Evolutionary conservation across 2,113 vertebrate species (phyloP).

Genomic region (Bubo bubo): DNA sequence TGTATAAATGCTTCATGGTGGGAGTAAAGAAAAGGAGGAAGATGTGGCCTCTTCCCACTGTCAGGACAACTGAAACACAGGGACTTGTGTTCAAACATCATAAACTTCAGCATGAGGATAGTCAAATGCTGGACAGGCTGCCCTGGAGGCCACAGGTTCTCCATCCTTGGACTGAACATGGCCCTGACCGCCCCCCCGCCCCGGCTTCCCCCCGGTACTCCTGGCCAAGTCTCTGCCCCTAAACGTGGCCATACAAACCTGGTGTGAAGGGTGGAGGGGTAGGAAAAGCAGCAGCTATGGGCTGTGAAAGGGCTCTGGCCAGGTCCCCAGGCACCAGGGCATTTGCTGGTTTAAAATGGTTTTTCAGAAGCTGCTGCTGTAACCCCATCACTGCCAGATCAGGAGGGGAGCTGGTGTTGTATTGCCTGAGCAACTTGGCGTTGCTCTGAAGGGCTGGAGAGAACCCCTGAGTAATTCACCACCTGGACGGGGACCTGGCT

Average conservation of each 20-base stretch:
- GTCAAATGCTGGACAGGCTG: neutral
- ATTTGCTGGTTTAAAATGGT: too few species aligned
- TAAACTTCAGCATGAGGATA: neutral
- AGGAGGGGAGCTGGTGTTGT: neutral
- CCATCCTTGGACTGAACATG: neutral
- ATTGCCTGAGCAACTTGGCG: neutral
- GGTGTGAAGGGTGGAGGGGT: neutral
- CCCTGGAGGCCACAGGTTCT: neutral
- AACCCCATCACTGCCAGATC: neutral
- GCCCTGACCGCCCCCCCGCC: neutral
- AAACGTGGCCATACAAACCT: fast-evolving
- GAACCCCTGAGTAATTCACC: neutral
- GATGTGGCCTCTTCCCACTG: neutral
- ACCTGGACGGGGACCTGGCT: neutral
- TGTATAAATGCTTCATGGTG: neutral
- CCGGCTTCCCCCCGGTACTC: too few species aligned
- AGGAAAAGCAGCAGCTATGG: neutral
- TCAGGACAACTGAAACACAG: neutral
- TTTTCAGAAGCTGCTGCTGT: neutral
- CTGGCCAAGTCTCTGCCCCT: neutral
- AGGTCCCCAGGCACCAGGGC: neutral
- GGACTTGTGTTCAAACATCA: neutral
- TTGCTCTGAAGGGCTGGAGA: neutral
- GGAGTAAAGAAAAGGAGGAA: neutral
- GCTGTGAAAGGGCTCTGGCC: too few species aligned